These are phyloP conservation scores for Siniperca obscura DNA, from an alignment of 2,797 vertebrate species.

Conservation along the genomic window DNA sequence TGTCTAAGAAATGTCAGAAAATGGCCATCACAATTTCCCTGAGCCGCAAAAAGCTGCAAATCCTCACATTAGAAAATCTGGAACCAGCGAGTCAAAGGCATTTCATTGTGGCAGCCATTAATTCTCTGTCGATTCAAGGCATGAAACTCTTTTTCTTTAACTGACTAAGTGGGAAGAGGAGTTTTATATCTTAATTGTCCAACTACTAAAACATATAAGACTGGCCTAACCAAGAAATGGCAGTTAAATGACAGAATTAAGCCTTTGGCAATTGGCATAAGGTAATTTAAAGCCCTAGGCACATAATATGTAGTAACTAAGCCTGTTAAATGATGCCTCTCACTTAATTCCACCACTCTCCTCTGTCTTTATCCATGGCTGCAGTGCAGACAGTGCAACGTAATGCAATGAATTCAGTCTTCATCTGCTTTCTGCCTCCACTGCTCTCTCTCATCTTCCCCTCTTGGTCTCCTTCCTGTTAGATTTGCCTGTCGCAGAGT, in stretches of 20 bases:
- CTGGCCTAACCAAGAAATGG: not conserved
- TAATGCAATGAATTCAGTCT: slow-evolving; percentile 64
- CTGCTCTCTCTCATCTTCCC: slow-evolving; percentile 53
- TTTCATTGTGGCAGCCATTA: not conserved
- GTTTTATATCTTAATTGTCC: not conserved
- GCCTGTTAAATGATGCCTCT: slow-evolving; percentile 50
- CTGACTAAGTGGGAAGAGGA: not conserved
- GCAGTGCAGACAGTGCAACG: slow-evolving; percentile 53
- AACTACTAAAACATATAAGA: not conserved
- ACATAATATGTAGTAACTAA: slow-evolving; percentile 17
- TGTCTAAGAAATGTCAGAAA: not conserved
- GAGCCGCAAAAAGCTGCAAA: not conserved
- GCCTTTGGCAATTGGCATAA: not conserved
- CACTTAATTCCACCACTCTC: slow-evolving; percentile 35
- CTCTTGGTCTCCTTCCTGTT: slow-evolving; percentile 62
- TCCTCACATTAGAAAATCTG: not conserved
- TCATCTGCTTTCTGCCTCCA: slow-evolving; percentile 59
- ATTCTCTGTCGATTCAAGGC: not conserved
- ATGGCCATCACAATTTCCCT: not conserved
- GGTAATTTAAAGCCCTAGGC: slow-evolving; percentile 32
- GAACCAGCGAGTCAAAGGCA: not conserved
- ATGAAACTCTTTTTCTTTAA: not conserved
- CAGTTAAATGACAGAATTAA: slow-evolving; percentile 13
- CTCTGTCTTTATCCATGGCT: slow-evolving; percentile 37
- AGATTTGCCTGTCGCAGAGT: slow-evolving; percentile 37